Percentiles rank a stretch among this genome's conserved stretches.
Evolutionary conservation across 1,140 invertebrate genomes (phyloP).

Genomic region (Temnothorax nylanderi): DNA sequence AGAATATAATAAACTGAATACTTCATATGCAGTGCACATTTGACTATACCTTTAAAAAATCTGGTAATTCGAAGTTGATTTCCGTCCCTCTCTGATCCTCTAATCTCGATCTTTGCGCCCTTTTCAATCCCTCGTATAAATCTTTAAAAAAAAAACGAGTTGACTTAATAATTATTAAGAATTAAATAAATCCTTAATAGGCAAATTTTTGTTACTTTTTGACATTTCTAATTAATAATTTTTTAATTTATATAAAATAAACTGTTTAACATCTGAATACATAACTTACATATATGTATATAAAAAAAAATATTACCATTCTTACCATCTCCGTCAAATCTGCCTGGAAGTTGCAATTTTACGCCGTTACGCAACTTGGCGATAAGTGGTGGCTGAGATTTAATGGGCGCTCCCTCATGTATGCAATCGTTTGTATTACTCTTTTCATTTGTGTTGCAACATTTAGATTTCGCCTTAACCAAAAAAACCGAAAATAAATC

Average conservation of each 20-base stretch:
- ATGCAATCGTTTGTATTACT: constrained; percentile 78
- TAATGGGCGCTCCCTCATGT: constrained; percentile 77
- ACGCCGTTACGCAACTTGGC: constrained; percentile 90
- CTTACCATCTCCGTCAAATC: constrained; percentile 90
- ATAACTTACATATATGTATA: constrained; percentile 1
- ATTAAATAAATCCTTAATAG: background rate
- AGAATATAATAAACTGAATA: constrained; percentile 4
- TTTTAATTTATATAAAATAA: constrained; percentile 14
- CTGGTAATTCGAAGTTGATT: constrained; percentile 93
- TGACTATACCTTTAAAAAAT: constrained; percentile 89
- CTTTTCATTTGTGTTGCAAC: constrained; percentile 79
- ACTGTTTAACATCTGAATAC: background rate
- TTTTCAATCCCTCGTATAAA: constrained; percentile 91
- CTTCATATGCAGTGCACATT: background rate
- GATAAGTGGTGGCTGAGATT: constrained; percentile 87
- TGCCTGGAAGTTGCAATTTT: constrained; percentile 88
- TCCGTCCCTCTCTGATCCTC: constrained; percentile 94
- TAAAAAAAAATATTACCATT: background rate
- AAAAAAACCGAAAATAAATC: background rate
- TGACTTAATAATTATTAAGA: background rate
- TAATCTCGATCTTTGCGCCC: constrained; percentile 90
- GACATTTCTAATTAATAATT: background rate
- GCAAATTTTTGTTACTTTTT: background rate
- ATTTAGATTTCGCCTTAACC: constrained; percentile 80
- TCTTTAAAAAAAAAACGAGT: constrained; percentile 82